Percentiles rank a stretch among this genome's conserved stretches.
These are phyloP conservation scores for Agapetus fuscipes DNA, from an alignment of 2,888 invertebrate species.

Conservation along the genomic window DNA sequence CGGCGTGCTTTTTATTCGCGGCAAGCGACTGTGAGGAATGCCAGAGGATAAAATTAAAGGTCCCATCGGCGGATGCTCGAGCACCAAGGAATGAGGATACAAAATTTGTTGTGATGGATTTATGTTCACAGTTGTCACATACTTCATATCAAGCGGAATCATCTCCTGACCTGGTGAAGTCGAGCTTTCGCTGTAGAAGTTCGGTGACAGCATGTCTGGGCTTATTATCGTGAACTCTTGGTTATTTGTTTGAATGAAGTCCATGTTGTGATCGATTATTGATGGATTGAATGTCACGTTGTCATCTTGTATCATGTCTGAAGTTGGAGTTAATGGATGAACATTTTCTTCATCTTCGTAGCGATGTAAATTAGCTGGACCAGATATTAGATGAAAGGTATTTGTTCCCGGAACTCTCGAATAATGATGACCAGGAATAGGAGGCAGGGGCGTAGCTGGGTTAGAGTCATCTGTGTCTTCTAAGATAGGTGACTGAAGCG, in stretches of 20 bases:
- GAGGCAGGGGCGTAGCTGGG: conserved; percentile 35
- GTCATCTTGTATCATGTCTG: conserved; percentile 42
- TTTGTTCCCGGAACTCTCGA: conserved; percentile 50
- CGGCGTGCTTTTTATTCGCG: neutral
- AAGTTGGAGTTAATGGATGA: conserved; percentile 44
- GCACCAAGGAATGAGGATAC: conserved; percentile 9
- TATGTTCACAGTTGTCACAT: conserved; percentile 30
- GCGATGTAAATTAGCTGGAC: conserved; percentile 34
- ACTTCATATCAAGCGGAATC: conserved; percentile 38
- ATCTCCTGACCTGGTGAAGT: conserved; percentile 31
- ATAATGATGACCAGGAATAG: conserved; percentile 47
- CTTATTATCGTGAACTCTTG: conserved; percentile 44
- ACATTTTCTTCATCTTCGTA: conserved; percentile 56
- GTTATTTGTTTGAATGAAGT: conserved; percentile 40
- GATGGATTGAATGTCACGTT: too few species aligned
- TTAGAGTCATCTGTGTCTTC: conserved; percentile 33
- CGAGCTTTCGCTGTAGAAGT: conserved; percentile 35
- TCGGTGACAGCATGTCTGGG: conserved; percentile 28
- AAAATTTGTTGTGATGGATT: conserved; percentile 25
- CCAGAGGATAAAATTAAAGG: conserved; percentile 8
- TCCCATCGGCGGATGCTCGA: conserved; percentile 3
- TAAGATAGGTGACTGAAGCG: conserved; percentile 36
- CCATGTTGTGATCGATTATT: conserved; percentile 43
- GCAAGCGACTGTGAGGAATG: neutral
- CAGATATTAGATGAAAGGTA: conserved; percentile 53